A percentile compares a stretch with the other conserved stretches of the same genome.
Conservation (phyloP, 2,888 invertebrate species). For the Limnephilus marmoratus region DNA sequence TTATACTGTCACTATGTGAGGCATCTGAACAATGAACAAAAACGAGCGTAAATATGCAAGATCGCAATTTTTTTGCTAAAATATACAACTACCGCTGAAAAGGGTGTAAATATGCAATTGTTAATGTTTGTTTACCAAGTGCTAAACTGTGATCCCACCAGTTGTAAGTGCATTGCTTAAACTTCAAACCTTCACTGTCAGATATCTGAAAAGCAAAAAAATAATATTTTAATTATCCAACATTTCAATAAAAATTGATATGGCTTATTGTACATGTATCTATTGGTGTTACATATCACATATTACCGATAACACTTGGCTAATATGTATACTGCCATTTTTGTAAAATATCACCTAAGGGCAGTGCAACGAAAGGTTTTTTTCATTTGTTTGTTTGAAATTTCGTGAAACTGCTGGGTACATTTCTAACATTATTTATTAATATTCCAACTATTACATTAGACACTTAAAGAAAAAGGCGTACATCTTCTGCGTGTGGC, state of each 20-base stretch:
- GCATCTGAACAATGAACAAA: too few species aligned
- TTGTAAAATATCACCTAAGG: too few species aligned
- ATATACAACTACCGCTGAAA: too few species aligned
- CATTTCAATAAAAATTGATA: background rate
- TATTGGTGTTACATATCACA: too few species aligned
- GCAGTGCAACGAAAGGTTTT: too few species aligned
- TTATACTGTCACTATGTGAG: too few species aligned
- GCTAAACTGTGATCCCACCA: constrained; percentile 97
- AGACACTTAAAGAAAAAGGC: constrained; percentile 67
- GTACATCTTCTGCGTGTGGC: constrained; percentile 86
- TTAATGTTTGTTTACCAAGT: constrained; percentile 80
- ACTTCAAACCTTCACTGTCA: constrained; percentile 86
- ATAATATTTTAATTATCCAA: background rate
- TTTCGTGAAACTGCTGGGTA: background rate
- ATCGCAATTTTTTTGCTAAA: too few species aligned
- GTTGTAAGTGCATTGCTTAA: constrained; percentile 93
- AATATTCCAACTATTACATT: background rate
- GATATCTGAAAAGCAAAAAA: constrained; percentile 77
- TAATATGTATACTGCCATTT: too few species aligned
- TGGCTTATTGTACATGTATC: background rate
- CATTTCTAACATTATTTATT: background rate
- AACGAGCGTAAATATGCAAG: too few species aligned
- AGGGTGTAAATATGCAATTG: too few species aligned
- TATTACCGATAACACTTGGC: too few species aligned
- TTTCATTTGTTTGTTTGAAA: background rate